A percentile compares a stretch with the other conserved stretches of the same genome.
Evolutionary conservation across 2,888 invertebrate species (phyloP).

Genomic region (Stenodera caucasica): DNA sequence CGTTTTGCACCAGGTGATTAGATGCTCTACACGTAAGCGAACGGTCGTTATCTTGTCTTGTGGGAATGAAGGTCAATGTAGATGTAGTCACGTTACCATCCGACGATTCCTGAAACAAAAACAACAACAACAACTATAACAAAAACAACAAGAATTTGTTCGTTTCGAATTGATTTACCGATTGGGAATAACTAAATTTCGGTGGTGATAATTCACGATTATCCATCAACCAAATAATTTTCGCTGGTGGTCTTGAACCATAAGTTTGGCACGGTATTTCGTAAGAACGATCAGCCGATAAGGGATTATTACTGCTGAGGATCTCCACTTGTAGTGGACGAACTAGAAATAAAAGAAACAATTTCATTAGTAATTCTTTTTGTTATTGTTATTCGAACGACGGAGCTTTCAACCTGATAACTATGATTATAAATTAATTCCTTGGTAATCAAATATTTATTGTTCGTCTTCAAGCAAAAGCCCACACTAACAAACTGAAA

Average conservation of each 20-base stretch:
- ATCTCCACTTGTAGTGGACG: conserved; percentile 80
- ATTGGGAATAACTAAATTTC: conserved; percentile 57
- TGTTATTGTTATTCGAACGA: neutral
- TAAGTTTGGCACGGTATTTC: conserved; percentile 81
- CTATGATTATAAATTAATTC: neutral
- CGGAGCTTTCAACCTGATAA: neutral
- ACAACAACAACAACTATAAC: neutral
- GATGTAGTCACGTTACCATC: conserved; percentile 84
- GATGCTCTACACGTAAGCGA: conserved; percentile 79
- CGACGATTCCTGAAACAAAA: conserved; percentile 66
- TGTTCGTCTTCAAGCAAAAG: too few species aligned
- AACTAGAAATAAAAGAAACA: conserved; percentile 66
- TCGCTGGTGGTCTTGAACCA: conserved; percentile 83
- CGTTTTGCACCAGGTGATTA: conserved; percentile 72
- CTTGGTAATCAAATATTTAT: too few species aligned
- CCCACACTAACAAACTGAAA: too few species aligned
- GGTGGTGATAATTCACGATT: conserved; percentile 62
- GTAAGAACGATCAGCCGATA: conserved; percentile 81
- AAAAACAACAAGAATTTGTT: neutral
- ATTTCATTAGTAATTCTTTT: neutral
- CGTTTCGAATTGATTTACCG: conserved; percentile 53
- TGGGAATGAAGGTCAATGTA: conserved; percentile 73
- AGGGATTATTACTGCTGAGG: conserved; percentile 75
- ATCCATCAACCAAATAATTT: conserved; percentile 85
- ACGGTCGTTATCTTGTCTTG: conserved; percentile 76